Evolutionary conservation across 2,797 vertebrate species (phyloP).

Genomic region (Limnodromus scolopaceus): DNA sequence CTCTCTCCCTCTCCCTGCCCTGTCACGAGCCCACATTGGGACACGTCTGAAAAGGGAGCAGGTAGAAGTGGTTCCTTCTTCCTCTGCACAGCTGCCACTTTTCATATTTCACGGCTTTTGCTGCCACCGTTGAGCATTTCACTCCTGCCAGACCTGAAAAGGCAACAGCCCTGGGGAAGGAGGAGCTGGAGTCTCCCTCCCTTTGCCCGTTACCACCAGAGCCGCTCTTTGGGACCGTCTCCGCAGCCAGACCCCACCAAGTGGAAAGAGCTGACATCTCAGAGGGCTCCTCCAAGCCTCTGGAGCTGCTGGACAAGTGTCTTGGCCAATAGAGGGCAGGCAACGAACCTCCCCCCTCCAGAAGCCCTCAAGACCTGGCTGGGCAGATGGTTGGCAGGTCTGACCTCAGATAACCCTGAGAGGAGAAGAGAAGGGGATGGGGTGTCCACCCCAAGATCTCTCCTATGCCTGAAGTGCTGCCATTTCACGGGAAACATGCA

Average conservation of each 20-base stretch:
- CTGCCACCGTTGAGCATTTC: not conserved
- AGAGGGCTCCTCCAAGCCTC: not conserved
- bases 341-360: not conserved
- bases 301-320: not conserved
- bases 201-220: not conserved
- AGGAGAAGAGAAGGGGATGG: not conserved
- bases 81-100: constrained; percentile 11
- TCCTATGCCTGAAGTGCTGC: not conserved
- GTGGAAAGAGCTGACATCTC: not conserved
- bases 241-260: not conserved
- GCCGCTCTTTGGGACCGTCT: not conserved
- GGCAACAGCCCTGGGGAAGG: not conserved
- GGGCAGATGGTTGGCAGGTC: not conserved
- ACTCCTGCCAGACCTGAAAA: not conserved
- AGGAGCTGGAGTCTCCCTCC: not conserved
- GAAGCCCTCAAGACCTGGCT: not conserved
- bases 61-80: constrained; percentile 8
- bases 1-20: not conserved
- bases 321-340: not conserved
- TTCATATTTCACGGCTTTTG: not conserved
- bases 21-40: not conserved
- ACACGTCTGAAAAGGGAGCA: not conserved
- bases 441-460: not conserved
- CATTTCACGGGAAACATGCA: not conserved
- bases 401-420: not conserved